A percentile compares a stretch with the other conserved stretches of the same genome.
Evolutionary conservation across 2,888 invertebrate genomes (phyloP).

Genomic region (Parnassius glacialis): DNA sequence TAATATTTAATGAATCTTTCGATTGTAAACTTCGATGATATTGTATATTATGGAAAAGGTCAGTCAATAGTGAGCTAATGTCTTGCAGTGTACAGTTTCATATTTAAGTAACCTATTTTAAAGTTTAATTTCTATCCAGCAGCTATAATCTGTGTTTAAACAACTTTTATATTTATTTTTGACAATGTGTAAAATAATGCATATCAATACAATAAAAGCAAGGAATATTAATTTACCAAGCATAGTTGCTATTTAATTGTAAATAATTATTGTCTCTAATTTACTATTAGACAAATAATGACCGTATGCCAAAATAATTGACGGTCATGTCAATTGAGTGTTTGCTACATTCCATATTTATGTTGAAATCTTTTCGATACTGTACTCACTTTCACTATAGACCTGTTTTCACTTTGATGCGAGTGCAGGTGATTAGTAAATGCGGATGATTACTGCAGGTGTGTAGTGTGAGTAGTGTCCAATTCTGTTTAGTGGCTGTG

Average conservation of each 20-base stretch:
- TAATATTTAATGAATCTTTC: conserved; percentile 76
- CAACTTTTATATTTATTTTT: conserved; percentile 79
- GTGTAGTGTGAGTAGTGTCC: too few relatives aligned
- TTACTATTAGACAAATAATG: conserved; percentile 74
- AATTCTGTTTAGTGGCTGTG: too few relatives aligned
- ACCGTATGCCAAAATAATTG: conserved; percentile 63
- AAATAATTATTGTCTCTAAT: conserved; percentile 72
- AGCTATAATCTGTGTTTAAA: conserved; percentile 77
- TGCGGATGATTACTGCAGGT: too few relatives aligned
- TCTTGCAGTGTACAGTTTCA: conserved; percentile 73
- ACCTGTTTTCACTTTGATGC: too few relatives aligned
- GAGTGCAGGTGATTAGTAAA: too few relatives aligned
- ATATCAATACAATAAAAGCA: conserved; percentile 76
- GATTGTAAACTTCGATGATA: conserved; percentile 66
- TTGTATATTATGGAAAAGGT: conserved; percentile 65
- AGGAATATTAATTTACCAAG: conserved; percentile 74
- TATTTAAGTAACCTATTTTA: conserved; percentile 70
- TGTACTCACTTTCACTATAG: conserved; percentile 49
- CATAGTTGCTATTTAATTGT: conserved; percentile 78
- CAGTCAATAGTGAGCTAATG: conserved; percentile 63
- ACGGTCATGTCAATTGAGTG: conserved; percentile 77
- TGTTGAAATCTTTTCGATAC: conserved; percentile 76
- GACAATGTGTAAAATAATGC: conserved; percentile 66
- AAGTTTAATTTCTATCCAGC: conserved; percentile 74
- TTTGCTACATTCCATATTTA: conserved; percentile 81